phyloP scores from a whole-genome alignment of 64 coral and sea anemone species.

The Pocillopora damicornis region DNA sequence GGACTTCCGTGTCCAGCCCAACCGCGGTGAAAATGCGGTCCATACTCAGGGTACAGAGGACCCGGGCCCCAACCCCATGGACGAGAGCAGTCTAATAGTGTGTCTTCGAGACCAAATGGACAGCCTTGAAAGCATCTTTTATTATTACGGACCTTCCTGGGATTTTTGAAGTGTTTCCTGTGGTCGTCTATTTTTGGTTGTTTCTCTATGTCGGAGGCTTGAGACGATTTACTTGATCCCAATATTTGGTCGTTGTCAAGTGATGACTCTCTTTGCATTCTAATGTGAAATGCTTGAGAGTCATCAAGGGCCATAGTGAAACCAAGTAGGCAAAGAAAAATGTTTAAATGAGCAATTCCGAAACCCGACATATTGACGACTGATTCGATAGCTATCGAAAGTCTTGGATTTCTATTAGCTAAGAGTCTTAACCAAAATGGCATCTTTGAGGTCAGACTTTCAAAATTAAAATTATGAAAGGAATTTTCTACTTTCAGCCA shows the following conservation, averaged over 20 bases:
- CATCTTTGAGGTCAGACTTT: conserved; percentile 24
- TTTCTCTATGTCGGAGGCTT: background rate
- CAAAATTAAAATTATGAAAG: conserved; percentile 6
- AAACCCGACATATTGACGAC: background rate
- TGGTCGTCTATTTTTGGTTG: background rate
- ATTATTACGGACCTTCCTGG: background rate
- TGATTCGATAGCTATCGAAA: too few species aligned
- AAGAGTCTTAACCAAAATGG: background rate
- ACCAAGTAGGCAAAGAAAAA: conserved; percentile 5
- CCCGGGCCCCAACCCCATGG: conserved; percentile 30
- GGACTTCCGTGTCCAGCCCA: background rate
- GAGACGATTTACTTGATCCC: background rate
- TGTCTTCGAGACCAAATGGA: conserved; percentile 3
- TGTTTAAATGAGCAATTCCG: background rate
- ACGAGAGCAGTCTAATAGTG: background rate
- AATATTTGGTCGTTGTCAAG: background rate
- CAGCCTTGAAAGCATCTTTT: background rate
- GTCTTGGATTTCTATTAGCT: background rate
- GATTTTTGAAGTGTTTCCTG: background rate
- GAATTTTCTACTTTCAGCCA: conserved; percentile 6
- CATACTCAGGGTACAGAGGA: conserved; percentile 30
- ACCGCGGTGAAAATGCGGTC: conserved; percentile 3
- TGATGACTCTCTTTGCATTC: background rate
- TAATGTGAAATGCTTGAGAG: background rate
- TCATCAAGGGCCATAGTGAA: background rate